A percentile compares a stretch with the other conserved stretches of the same genome.
Conservation (phyloP, 2,113 vertebrate genomes). For the Myiozetetes cayanensis region DNA sequence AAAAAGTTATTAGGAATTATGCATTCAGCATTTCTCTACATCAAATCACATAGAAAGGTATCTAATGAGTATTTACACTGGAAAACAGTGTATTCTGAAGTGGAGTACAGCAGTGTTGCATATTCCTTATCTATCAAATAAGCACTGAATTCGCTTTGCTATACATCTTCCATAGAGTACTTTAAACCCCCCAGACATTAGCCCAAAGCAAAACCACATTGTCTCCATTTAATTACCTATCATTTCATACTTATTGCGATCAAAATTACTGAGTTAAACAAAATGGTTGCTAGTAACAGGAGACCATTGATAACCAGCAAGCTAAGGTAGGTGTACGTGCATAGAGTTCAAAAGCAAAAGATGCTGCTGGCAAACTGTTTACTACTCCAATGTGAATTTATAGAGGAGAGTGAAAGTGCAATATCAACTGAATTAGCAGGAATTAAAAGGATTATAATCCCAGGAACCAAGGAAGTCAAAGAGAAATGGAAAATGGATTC, state of each 20-base stretch:
- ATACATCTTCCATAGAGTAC: neutral
- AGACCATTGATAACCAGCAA: neutral
- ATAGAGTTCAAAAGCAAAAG: neutral
- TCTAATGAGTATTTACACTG: neutral
- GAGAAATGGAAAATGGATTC: slow-evolving; percentile 17
- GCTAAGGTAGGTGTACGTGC: neutral
- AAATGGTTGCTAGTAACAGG: neutral
- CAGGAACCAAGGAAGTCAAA: neutral
- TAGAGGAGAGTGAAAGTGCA: neutral
- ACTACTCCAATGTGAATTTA: neutral
- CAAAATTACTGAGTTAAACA: neutral
- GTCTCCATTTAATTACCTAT: neutral
- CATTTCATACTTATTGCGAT: neutral
- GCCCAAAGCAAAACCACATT: neutral
- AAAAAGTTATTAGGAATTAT: neutral
- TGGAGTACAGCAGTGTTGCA: neutral
- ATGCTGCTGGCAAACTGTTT: neutral
- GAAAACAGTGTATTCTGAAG: neutral
- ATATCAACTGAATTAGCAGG: neutral
- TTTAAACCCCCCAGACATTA: neutral
- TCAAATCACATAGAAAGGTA: neutral
- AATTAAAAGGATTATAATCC: slow-evolving; percentile 7
- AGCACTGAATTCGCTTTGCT: neutral
- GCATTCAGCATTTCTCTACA: neutral
- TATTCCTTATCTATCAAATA: neutral